phyloP scores from a whole-genome alignment of 2,888 invertebrate genomes.

The Therioaphis trifolii region DNA sequence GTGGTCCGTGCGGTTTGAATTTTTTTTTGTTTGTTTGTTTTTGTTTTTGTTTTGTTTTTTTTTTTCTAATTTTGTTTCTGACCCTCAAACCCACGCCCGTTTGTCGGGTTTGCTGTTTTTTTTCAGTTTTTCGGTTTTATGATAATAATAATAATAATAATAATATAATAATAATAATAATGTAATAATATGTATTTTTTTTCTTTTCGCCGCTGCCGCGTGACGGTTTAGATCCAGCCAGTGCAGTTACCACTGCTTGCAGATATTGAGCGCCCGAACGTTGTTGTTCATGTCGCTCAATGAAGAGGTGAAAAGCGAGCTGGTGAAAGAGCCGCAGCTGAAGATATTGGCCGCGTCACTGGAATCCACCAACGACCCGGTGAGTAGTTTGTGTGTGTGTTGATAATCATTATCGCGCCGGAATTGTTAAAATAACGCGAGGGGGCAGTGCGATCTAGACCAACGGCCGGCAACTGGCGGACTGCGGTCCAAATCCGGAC shows the following conservation, averaged over 20 bases:
- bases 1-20: too few species aligned
- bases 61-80: background rate
- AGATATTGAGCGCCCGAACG: constrained; percentile 73
- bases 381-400: constrained; percentile 67
- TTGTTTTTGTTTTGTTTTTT: background rate
- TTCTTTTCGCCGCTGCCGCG: background rate
- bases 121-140: background rate
- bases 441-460: too few species aligned
- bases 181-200: background rate
- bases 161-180: too few species aligned
- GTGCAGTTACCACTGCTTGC: constrained; percentile 74
- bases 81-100: too few species aligned
- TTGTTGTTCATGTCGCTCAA: constrained; percentile 74
- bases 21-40: background rate
- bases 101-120: too few species aligned
- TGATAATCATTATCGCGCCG: too few species aligned
- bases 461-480: too few species aligned
- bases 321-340: constrained; percentile 73
- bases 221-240: constrained; percentile 70
- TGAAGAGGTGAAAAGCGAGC: constrained; percentile 71
- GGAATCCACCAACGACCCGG: constrained; percentile 76
- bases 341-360: constrained; percentile 73
- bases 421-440: too few species aligned
- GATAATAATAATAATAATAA: too few species aligned
- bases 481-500: too few species aligned